Percentiles rank a stretch among this genome's conserved stretches.
Evolutionary conservation across 2,888 invertebrate species (phyloP).

Genomic region (Choreutis nemorana): DNA sequence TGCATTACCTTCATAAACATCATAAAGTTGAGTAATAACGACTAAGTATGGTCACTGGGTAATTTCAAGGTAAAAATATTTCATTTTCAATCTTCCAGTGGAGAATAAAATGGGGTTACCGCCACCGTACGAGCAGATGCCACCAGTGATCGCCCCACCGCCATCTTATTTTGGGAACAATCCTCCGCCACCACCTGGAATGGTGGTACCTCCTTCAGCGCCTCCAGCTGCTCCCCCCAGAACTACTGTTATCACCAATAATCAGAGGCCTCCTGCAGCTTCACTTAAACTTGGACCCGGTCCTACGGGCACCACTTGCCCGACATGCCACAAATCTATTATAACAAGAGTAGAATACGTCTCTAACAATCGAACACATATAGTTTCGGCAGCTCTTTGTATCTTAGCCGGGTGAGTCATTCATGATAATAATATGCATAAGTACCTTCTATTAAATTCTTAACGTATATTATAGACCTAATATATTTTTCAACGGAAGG

Average conservation of each 20-base stretch:
- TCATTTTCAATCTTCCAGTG: too few species aligned
- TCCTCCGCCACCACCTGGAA: constrained; percentile 40
- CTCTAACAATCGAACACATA: constrained; percentile 54
- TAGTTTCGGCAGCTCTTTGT: constrained; percentile 51
- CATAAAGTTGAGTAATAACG: too few species aligned
- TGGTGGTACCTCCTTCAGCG: constrained; percentile 25
- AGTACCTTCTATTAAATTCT: too few species aligned
- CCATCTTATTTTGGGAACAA: constrained; percentile 52
- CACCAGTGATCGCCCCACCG: constrained; percentile 43
- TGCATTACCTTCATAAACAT: too few species aligned
- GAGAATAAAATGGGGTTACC: constrained; percentile 60
- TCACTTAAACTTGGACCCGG: constrained; percentile 42
- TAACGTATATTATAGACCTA: too few species aligned
- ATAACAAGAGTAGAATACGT: constrained; percentile 50
- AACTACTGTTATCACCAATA: constrained; percentile 44
- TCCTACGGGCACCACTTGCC: constrained; percentile 44
- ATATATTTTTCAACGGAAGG: too few species aligned
- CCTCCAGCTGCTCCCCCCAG: too few species aligned
- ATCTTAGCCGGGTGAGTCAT: constrained; percentile 44
- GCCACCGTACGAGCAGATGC: constrained; percentile 46
- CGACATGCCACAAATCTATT: constrained; percentile 42
- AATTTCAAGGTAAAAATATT: too few species aligned
- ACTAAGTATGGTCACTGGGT: too few species aligned
- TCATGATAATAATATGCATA: too few species aligned
- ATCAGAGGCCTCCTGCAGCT: constrained; percentile 16